Conservation (phyloP, 2,888 invertebrate species). For the Caenorhabditis sp. region DNA sequence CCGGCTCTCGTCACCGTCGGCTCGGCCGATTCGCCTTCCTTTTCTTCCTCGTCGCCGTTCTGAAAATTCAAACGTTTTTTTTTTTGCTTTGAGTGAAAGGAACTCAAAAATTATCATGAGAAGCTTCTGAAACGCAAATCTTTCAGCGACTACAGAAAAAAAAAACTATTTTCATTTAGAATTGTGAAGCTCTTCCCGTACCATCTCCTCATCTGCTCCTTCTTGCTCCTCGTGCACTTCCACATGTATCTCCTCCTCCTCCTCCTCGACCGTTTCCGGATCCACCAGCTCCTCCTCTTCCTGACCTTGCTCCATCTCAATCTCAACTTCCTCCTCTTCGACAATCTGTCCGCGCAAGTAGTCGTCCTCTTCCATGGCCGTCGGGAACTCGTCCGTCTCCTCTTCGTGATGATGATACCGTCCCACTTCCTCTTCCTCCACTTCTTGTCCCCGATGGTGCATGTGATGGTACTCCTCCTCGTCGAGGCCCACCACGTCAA, state of each 20-base stretch:
- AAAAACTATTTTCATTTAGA: neutral
- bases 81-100: too few relatives aligned
- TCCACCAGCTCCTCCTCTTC: neutral
- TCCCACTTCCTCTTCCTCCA: neutral
- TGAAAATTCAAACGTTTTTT: neutral
- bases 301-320: neutral
- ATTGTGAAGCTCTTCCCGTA: neutral
- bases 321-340: constrained; percentile 2
- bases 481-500: constrained; percentile 49
- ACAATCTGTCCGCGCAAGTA: too few relatives aligned
- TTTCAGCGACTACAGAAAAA: too few relatives aligned
- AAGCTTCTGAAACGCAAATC: too few relatives aligned
- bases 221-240: neutral
- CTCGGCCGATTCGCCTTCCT: constrained; percentile 7
- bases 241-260: neutral
- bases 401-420: neutral
- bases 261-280: neutral
- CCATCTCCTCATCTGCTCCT: neutral
- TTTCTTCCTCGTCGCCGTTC: constrained; percentile 4
- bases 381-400: too few relatives aligned
- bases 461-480: constrained; percentile 24
- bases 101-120: too few relatives aligned
- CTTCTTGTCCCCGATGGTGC: constrained; percentile 5
- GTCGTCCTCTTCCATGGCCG: too few relatives aligned
- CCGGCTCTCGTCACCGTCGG: constrained; percentile 45